Evolutionary conservation across 2,888 invertebrate genomes (phyloP), one percentile per base, ranked within the genome.

Genomic region (Drosophila aldrichi): DNA sequence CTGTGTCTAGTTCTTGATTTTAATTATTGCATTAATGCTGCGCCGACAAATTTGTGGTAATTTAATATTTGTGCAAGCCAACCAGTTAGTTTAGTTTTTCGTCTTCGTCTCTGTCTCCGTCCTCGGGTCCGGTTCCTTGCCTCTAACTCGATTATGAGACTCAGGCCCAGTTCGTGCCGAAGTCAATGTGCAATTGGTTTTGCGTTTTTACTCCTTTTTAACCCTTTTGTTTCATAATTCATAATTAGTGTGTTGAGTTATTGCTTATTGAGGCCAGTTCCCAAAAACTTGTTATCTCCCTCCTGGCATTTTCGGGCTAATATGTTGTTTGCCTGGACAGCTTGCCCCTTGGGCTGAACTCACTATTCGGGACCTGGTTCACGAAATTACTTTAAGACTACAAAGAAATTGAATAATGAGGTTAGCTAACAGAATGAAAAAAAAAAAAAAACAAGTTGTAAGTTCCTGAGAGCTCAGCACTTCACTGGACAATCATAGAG

Each of bases 11-110:
- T 78, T 79, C 57, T 86, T 86, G 84, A 88, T 88, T 87, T 84
- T 87, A 88, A 88, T 87, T 87, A 87, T 87, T 87, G 81, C 84
- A 87, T 88, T 86, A 84, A 84, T 75, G 74, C 79, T 81, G 67
- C 75, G 89, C 81, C 89, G 86, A 87, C 89, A 87, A 87, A 87
- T 87, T 86, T 88, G 89, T 81, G 87, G 86, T 87, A 87, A 88
- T 88, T 87, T 81, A 87, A 88, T 87, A 87, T 87, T 74, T 79
- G 79, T 43, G 79, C 81, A 69, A 54, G 59, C 56, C 64, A 72
- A 69, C 69, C 79, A 80, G 74, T 74, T 69, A 63, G 71, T 69
- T 74, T 54, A 70, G 72, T 82, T 82, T 66, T 48, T 25, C 16
- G 22, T 70, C 44, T 70, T 49, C 3, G 58, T 73, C 40, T 61